Evolutionary conservation across 92 coral and sea anemone species (phyloP).

Genomic region (Umimayanthus chanpuru): DNA sequence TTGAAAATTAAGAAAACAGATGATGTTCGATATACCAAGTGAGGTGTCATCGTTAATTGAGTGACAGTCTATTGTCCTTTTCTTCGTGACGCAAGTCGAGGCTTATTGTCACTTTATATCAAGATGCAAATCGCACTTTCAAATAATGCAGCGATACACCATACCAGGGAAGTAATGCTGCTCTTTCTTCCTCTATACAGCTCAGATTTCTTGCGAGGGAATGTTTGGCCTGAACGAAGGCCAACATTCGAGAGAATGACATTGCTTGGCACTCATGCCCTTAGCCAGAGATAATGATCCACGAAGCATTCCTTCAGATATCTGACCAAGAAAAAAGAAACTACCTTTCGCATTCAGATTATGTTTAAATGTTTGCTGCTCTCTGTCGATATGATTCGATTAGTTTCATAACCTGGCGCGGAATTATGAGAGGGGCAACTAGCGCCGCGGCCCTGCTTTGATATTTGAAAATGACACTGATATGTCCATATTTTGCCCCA

Average conservation of each 20-base stretch:
- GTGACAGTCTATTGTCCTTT: background rate
- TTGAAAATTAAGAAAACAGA: too few species aligned
- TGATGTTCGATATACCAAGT: constrained; percentile 17
- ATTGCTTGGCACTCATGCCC: constrained; percentile 53
- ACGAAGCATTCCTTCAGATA: constrained; percentile 51
- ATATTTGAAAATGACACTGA: too few species aligned
- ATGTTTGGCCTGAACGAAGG: constrained; percentile 52
- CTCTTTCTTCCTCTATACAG: constrained; percentile 49
- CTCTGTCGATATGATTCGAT: too few species aligned
- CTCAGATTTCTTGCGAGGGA: constrained; percentile 52
- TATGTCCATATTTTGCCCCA: too few species aligned
- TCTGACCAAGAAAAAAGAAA: constrained; percentile 37
- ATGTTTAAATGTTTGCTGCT: too few species aligned
- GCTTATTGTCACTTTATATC: constrained; percentile 19
- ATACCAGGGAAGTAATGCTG: constrained; percentile 39
- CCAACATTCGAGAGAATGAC: constrained; percentile 44
- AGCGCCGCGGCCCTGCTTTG: too few species aligned
- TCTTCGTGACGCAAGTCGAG: constrained; percentile 14
- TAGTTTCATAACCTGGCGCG: too few species aligned
- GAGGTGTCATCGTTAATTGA: background rate
- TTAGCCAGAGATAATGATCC: constrained; percentile 45
- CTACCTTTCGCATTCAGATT: background rate
- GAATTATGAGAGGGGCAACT: too few species aligned
- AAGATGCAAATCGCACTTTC: background rate
- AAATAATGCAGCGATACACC: constrained; percentile 61